Percentiles rank a stretch among this genome's conserved stretches.
Conservation (phyloP, 2,888 invertebrate species). For the Zele albiditarsus region DNA sequence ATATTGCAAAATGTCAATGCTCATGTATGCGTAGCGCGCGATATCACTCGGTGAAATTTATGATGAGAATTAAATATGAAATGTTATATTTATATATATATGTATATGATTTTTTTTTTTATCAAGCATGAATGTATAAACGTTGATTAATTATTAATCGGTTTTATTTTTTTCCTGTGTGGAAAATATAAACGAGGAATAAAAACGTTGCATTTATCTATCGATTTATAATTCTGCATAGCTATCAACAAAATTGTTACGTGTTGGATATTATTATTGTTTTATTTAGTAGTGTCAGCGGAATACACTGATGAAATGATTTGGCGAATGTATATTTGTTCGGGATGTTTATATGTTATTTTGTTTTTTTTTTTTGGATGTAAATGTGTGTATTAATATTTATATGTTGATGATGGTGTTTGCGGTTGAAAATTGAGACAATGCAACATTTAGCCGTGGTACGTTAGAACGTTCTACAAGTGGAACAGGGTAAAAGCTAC, state of each 20-base stretch:
- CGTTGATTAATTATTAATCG: too few relatives aligned
- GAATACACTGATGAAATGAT: neutral
- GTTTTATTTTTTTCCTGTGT: neutral
- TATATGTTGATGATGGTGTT: neutral
- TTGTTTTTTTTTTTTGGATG: neutral
- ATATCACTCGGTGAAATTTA: neutral
- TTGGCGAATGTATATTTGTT: too few relatives aligned
- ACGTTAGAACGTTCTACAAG: neutral
- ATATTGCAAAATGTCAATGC: constrained; percentile 7
- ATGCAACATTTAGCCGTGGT: neutral
- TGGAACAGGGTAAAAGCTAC: neutral
- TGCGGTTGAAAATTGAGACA: neutral
- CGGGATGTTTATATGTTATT: neutral
- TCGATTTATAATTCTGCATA: too few relatives aligned
- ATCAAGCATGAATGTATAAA: too few relatives aligned
- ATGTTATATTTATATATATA: too few relatives aligned
- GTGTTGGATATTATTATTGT: too few relatives aligned
- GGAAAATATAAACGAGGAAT: neutral
- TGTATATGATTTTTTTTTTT: too few relatives aligned
- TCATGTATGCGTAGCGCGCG: neutral
- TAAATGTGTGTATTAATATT: neutral
- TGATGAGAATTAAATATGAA: constrained; percentile 19
- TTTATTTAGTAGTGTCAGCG: too few relatives aligned
- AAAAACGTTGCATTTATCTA: too few relatives aligned
- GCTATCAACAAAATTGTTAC: too few relatives aligned